Conservation (phyloP, 1,140 invertebrate genomes). For the Dreissena polymorpha region DNA sequence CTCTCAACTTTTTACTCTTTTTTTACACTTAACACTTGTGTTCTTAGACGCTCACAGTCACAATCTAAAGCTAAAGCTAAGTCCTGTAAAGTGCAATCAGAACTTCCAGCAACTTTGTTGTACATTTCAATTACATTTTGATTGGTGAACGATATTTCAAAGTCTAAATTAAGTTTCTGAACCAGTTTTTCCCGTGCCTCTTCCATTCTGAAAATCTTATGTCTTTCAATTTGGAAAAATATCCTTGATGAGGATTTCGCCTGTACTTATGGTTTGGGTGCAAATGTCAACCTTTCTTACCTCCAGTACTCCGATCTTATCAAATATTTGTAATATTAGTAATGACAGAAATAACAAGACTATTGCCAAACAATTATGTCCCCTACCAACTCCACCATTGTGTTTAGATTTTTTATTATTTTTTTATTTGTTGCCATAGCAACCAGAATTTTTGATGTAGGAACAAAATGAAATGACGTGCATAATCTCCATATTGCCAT, state of each 20-base stretch:
- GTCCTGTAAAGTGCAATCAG: neutral
- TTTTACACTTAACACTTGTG: slow-evolving; percentile 11
- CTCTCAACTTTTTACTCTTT: slow-evolving; percentile 38
- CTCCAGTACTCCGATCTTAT: slow-evolving; percentile 17
- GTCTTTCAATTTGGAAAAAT: slow-evolving; percentile 6
- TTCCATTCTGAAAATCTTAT: neutral
- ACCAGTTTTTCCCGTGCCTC: slow-evolving; percentile 5
- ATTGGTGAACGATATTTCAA: slow-evolving; percentile 13
- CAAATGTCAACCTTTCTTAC: slow-evolving; percentile 32
- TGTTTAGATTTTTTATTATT: too few relatives aligned
- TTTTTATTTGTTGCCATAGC: too few relatives aligned
- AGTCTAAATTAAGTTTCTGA: slow-evolving; percentile 12
- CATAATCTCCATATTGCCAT: too few relatives aligned
- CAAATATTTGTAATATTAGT: neutral
- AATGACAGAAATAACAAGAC: too few relatives aligned
- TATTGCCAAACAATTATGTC: too few relatives aligned
- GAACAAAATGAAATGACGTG: too few relatives aligned
- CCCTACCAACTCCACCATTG: too few relatives aligned
- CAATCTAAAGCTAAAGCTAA: slow-evolving; percentile 3
- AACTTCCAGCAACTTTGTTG: slow-evolving; percentile 14
- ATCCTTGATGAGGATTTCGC: slow-evolving; percentile 25
- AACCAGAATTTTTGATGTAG: too few relatives aligned
- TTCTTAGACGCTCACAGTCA: slow-evolving; percentile 1
- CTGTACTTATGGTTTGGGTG: slow-evolving; percentile 30
- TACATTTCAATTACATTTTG: slow-evolving; percentile 22